Evolutionary conservation across 2,113 vertebrate genomes (phyloP).

Genomic region (Ptilonorhynchus violaceus): DNA sequence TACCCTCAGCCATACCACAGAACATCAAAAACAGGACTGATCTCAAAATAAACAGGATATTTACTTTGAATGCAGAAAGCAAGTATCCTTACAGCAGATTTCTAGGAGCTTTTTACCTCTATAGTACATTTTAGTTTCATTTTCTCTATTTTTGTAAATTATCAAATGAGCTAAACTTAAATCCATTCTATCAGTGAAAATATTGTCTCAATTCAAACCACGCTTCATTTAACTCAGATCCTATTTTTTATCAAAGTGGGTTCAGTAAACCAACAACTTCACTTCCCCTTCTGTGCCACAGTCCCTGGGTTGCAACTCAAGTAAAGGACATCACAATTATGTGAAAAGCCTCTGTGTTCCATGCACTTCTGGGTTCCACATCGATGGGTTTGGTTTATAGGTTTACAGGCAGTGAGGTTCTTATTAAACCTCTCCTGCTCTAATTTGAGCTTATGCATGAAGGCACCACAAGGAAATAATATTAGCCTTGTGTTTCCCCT

Average conservation of each 20-base stretch:
- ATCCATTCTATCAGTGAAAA: not conserved
- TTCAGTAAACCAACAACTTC: not conserved
- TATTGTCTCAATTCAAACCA: not conserved
- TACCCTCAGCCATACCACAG: not conserved
- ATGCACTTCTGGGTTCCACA: not conserved
- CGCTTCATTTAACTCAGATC: not conserved
- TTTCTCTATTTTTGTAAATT: not conserved
- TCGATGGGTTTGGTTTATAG: not conserved
- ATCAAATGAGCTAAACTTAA: not conserved
- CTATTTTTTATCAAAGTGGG: not conserved
- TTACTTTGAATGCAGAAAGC: not conserved
- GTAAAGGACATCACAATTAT: not conserved
- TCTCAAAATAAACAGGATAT: not conserved
- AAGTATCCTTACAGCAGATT: not conserved
- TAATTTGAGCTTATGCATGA: constrained; percentile 47
- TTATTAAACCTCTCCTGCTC: constrained; percentile 6
- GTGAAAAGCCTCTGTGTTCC: not conserved
- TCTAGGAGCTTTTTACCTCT: not conserved
- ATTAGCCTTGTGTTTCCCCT: constrained; percentile 63
- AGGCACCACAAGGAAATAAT: constrained; percentile 41
- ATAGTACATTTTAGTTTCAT: not conserved
- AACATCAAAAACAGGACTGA: not conserved
- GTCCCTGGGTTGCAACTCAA: not conserved
- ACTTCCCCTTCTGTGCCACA: not conserved
- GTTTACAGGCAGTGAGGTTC: not conserved